Conservation (phyloP, 2,113 vertebrate genomes). For the Struthio camelus region DNA sequence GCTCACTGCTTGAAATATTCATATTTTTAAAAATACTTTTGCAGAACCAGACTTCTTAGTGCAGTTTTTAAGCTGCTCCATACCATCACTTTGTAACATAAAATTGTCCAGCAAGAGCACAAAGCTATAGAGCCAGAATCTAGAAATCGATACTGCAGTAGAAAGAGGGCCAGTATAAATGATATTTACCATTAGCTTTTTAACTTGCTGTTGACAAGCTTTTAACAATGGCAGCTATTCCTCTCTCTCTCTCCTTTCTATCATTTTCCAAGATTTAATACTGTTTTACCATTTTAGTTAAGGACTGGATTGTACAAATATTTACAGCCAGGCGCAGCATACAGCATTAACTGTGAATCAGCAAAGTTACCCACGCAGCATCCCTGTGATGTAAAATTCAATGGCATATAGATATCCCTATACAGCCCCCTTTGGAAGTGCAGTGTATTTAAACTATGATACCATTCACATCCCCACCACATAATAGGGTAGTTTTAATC, state of each 20-base stretch:
- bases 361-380: not conserved
- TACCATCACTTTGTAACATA: not conserved
- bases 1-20: not conserved
- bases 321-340: accelerated
- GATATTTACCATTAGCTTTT: not conserved
- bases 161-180: not conserved
- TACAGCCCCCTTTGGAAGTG: not conserved
- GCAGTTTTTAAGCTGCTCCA: not conserved
- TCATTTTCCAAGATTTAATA: not conserved
- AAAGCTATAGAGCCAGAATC: not conserved
- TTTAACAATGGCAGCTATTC: not conserved
- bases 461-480: accelerated
- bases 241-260: not conserved
- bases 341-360: not conserved
- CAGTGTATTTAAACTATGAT: accelerated
- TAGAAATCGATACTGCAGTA: not conserved
- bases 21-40: accelerated
- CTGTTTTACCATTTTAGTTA: not conserved
- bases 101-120: not conserved
- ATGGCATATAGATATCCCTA: not conserved
- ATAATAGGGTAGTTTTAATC: not conserved
- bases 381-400: not conserved
- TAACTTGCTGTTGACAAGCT: not conserved
- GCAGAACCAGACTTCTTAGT: not conserved
- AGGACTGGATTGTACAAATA: not conserved